A percentile compares a stretch with the other conserved stretches of the same genome.
Conservation (phyloP, 2,888 invertebrate species). For the Sarcophaga variegata region DNA sequence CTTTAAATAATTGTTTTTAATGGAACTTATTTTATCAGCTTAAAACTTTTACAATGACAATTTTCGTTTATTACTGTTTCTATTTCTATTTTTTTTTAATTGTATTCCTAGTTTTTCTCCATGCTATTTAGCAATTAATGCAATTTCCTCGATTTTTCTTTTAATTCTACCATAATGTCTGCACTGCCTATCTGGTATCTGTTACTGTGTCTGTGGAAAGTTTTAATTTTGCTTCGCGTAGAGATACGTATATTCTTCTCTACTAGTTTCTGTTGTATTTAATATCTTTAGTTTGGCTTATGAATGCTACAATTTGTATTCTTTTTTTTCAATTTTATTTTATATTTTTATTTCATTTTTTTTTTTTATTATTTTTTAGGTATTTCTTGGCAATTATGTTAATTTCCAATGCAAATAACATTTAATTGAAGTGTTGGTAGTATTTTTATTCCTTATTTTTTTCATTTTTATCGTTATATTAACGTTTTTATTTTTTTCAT, state of each 20-base stretch:
- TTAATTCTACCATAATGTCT: slow-evolving; percentile 68
- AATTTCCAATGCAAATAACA: slow-evolving; percentile 81
- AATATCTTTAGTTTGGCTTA: slow-evolving; percentile 44
- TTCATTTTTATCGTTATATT: slow-evolving; percentile 28
- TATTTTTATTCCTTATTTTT: slow-evolving; percentile 48
- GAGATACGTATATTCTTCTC: background rate
- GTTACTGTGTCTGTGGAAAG: background rate
- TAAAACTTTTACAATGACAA: slow-evolving; percentile 45
- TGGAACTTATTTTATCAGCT: slow-evolving; percentile 17
- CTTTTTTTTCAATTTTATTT: too few relatives aligned
- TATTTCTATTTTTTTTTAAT: background rate
- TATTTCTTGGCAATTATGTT: slow-evolving; percentile 79
- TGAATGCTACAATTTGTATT: slow-evolving; percentile 34
- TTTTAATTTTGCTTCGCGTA: background rate
- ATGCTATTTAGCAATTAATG: slow-evolving; percentile 61
- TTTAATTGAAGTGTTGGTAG: slow-evolving; percentile 79
- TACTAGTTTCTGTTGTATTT: slow-evolving; percentile 42
- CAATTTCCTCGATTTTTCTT: slow-evolving; percentile 57
- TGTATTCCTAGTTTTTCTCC: slow-evolving; percentile 12
- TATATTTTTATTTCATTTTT: too few relatives aligned
- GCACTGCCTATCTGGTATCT: background rate
- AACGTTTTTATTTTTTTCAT: background rate
- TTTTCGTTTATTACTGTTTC: slow-evolving; percentile 15
- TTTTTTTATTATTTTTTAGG: slow-evolving; percentile 34
- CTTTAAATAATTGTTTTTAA: background rate